phyloP scores from a whole-genome alignment of 1,140 invertebrate genomes.

The Neocloeon triangulifer region DNA sequence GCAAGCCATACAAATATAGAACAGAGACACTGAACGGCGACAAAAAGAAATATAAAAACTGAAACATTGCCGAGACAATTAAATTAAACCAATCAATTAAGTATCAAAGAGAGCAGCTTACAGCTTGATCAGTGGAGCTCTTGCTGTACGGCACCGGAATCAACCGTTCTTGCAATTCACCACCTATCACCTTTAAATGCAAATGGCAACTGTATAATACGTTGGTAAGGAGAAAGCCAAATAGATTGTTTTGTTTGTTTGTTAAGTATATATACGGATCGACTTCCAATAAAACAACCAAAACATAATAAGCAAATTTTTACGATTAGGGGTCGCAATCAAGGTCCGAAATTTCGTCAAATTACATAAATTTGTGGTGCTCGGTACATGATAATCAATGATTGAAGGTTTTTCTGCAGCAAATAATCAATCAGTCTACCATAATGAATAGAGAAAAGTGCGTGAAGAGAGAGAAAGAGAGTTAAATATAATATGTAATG shows the following conservation, averaged over 20 bases:
- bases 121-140: slow-evolving; percentile 97
- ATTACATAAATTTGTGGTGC: too few relatives aligned
- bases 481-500: too few relatives aligned
- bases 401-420: too few relatives aligned
- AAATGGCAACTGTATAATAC: slow-evolving; percentile 44
- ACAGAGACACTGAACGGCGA: slow-evolving; percentile 12
- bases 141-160: slow-evolving; percentile 98
- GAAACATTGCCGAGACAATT: too few relatives aligned
- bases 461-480: too few relatives aligned
- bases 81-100: too few relatives aligned
- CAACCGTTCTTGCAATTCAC: slow-evolving; percentile 97
- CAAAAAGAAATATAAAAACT: slow-evolving; percentile 16
- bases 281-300: slow-evolving; percentile 10
- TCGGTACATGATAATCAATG: too few relatives aligned
- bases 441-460: too few relatives aligned
- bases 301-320: slow-evolving; percentile 14
- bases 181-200: slow-evolving; percentile 93
- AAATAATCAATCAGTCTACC: too few relatives aligned
- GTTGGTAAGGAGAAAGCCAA: slow-evolving; percentile 19
- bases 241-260: slow-evolving; percentile 5
- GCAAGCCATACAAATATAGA: too few relatives aligned
- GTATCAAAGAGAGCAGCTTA: slow-evolving; percentile 49
- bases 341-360: too few relatives aligned
- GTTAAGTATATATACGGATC: slow-evolving; percentile 2
- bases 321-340: too few relatives aligned